These are phyloP conservation scores for Drosophila ercepeae DNA, from an alignment of 1,140 invertebrate genomes.

Conservation along the genomic window DNA sequence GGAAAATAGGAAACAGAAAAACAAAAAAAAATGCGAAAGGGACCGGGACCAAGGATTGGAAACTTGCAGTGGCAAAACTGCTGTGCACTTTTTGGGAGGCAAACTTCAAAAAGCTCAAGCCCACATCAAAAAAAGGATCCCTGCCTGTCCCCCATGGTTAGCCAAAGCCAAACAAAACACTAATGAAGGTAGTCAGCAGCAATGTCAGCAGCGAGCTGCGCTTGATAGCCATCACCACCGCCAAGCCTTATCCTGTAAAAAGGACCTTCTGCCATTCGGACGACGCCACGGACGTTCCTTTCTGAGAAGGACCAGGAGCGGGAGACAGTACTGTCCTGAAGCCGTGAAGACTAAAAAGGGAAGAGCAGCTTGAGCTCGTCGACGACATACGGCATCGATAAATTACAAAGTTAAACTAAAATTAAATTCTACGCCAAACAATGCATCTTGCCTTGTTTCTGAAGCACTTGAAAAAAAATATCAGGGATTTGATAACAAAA, in stretches of 20 bases:
- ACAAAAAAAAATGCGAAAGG: conserved; percentile 9
- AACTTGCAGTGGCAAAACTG: conserved; percentile 45
- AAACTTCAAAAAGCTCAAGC: conserved; percentile 61
- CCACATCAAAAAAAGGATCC: conserved; percentile 51
- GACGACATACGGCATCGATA: conserved; percentile 82
- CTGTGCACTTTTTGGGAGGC: conserved; percentile 43
- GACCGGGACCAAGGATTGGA: conserved; percentile 14
- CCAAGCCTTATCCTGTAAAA: conserved; percentile 25
- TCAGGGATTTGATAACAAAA: not conserved
- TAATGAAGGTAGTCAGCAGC: conserved; percentile 76
- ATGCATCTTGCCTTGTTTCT: conserved; percentile 68
- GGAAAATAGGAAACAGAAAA: conserved; percentile 18
- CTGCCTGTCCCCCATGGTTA: conserved; percentile 64
- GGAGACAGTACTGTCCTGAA: not conserved
- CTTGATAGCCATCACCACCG: conserved; percentile 41
- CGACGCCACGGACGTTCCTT: conserved; percentile 23
- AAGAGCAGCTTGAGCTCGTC: conserved; percentile 41
- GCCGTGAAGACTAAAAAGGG: conserved; percentile 5
- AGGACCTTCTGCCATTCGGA: conserved; percentile 33
- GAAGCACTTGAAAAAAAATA: not conserved
- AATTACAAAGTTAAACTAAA: conserved; percentile 83
- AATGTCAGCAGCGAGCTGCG: conserved; percentile 39
- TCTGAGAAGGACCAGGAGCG: not conserved
- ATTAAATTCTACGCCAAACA: conserved; percentile 83
- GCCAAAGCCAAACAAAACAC: conserved; percentile 78